Evolutionary conservation across 2,888 invertebrate genomes (phyloP).

Genomic region (Oscheius onirici): DNA sequence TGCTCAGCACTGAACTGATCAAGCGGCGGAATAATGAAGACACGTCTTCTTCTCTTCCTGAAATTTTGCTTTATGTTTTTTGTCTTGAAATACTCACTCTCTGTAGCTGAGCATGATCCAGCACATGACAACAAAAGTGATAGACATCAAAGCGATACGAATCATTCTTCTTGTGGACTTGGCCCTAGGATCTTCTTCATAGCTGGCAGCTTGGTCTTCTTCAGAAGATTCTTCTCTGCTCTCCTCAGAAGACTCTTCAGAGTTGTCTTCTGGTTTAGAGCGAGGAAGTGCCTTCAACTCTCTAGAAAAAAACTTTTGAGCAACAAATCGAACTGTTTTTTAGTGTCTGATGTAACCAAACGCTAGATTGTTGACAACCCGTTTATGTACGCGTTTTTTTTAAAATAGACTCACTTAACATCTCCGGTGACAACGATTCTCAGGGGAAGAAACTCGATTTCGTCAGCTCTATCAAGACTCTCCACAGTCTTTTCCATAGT

Average conservation of each 20-base stretch:
- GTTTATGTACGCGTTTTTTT: neutral
- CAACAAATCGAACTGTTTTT: no score
- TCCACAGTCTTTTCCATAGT: no score
- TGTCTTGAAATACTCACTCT: neutral
- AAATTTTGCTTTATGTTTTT: neutral
- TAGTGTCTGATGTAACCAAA: no score
- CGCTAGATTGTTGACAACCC: no score
- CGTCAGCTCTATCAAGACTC: neutral
- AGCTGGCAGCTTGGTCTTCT: neutral
- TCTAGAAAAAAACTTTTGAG: neutral
- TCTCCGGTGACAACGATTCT: conserved; percentile 20
- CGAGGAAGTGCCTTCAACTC: neutral
- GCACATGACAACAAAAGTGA: conserved; percentile 15
- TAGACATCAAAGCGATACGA: neutral
- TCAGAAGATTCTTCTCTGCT: neutral
- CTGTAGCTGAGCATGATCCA: conserved; percentile 16
- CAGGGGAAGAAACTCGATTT: conserved; percentile 7
- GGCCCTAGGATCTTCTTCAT: neutral
- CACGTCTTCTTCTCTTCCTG: conserved; percentile 14
- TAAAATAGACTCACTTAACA: neutral
- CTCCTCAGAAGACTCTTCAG: neutral
- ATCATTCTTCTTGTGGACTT: neutral
- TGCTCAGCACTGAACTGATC: conserved; percentile 10
- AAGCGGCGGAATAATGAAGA: conserved; percentile 13
- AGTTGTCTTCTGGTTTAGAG: neutral